A percentile compares a stretch with the other conserved stretches of the same genome.
These are phyloP conservation scores for Zoanthus solanderi DNA, from an alignment of 92 coral and sea anemone species.

Conservation along the genomic window DNA sequence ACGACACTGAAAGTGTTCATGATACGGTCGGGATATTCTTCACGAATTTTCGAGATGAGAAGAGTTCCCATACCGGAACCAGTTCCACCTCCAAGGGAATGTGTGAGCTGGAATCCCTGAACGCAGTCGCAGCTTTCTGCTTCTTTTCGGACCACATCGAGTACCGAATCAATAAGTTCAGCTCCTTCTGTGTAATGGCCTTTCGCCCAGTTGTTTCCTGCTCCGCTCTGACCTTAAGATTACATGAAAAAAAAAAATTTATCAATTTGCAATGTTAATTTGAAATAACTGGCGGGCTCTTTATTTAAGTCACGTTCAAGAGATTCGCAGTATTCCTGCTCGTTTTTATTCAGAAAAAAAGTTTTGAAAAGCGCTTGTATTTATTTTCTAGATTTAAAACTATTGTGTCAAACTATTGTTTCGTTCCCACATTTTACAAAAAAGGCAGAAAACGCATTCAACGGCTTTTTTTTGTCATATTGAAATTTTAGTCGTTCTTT, in stretches of 20 bases:
- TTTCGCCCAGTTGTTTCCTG: slow-evolving; percentile 97
- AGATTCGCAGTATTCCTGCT: not conserved
- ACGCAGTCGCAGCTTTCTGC: slow-evolving; percentile 95
- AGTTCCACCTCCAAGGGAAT: slow-evolving; percentile 95
- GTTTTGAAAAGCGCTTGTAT: not conserved
- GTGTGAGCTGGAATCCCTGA: slow-evolving; percentile 94
- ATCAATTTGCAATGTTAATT: not conserved
- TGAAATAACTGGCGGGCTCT: not conserved
- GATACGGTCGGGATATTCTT: slow-evolving; percentile 94
- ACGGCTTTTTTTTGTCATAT: not conserved
- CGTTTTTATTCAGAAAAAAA: not conserved
- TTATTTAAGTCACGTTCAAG: not conserved
- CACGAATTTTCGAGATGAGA: slow-evolving; percentile 91
- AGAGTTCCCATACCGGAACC: slow-evolving; percentile 96
- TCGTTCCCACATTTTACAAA: not conserved
- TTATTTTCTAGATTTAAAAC: too few species aligned
- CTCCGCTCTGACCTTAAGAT: slow-evolving; percentile 85
- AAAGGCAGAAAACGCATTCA: not conserved
- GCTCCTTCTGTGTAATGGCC: slow-evolving; percentile 98
- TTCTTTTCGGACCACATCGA: slow-evolving; percentile 91
- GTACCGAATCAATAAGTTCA: slow-evolving; percentile 88
- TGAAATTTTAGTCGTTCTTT: not conserved
- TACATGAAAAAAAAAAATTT: not conserved
- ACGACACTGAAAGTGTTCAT: slow-evolving; percentile 97
- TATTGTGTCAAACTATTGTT: not conserved